A percentile compares a stretch with the other conserved stretches of the same genome.
Evolutionary conservation across 2,888 invertebrate species (phyloP).

Genomic region (Xanthostigma xanthostigma): DNA sequence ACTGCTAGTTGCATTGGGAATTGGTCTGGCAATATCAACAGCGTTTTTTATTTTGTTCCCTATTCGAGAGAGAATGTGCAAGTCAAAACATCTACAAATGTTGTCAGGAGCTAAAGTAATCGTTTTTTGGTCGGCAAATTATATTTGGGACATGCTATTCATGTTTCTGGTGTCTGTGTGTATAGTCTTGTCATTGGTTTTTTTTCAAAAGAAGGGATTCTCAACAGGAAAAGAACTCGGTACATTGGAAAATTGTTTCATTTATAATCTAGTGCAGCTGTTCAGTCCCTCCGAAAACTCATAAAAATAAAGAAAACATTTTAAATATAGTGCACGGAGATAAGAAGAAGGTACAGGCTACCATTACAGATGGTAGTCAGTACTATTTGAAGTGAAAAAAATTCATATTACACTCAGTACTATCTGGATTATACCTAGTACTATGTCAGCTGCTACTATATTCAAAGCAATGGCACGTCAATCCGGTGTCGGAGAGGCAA

Average conservation of each 20-base stretch:
- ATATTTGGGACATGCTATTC: slow-evolving; percentile 50
- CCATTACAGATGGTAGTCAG: too few species aligned
- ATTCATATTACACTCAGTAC: too few species aligned
- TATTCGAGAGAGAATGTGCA: slow-evolving; percentile 47
- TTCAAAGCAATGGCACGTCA: too few species aligned
- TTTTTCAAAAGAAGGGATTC: slow-evolving; percentile 51
- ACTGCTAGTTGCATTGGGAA: slow-evolving; percentile 51
- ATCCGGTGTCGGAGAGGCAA: too few species aligned
- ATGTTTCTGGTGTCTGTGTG: slow-evolving; percentile 40
- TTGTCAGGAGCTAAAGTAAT: slow-evolving; percentile 52
- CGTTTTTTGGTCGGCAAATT: slow-evolving; percentile 54
- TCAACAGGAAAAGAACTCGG: slow-evolving; percentile 35
- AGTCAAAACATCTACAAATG: slow-evolving; percentile 55
- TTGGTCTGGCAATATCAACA: slow-evolving; percentile 54
- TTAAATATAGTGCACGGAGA: too few species aligned
- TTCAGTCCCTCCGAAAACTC: too few species aligned
- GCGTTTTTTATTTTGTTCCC: slow-evolving; percentile 45
- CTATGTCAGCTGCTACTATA: too few species aligned
- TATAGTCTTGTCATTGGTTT: slow-evolving; percentile 41
- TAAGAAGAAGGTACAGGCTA: too few species aligned
- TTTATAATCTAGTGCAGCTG: too few species aligned
- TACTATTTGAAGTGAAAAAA: too few species aligned
- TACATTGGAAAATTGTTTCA: slow-evolving; percentile 16
- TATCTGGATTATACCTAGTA: too few species aligned
- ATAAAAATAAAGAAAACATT: too few species aligned